Base-by-base conservation (phyloP, 2,888 invertebrate species). In the Orthosia cruda region DNA sequence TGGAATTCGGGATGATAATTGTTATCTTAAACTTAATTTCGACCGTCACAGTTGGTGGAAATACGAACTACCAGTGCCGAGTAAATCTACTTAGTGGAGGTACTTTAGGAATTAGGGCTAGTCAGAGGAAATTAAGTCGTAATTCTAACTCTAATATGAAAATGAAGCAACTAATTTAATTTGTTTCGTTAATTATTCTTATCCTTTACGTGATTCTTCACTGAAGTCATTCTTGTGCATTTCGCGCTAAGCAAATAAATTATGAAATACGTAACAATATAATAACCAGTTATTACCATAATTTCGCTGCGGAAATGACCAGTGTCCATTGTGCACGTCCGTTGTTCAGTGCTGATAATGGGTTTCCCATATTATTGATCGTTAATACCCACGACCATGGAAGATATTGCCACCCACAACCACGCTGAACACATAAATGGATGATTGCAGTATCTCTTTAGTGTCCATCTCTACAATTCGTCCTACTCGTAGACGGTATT, bases 11-110 rank as follows among this genome's bases (percentile, higher is more conserved):
- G 72, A 76, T 76, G 72, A 76, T 74, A 76, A 76, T 71, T 83
- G 80, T 76, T 83, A 74, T 76, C 76, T 74, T 72, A 70, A 86
- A 83, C 58, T 86, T 71, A 69, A 83, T 80, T 71, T 80, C 23
- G 23, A 61, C 49, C 62, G 80, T 75, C 65, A 67, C 84, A 73
- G 26, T 67, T 65, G 66, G 49, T 70, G 57, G 64, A 52, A 70
- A 74, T 71, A 54, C 52, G 55, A 65, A 66, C 58, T 50, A 32
- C 63, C 40, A 40, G 40, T 40, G 40, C 40, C n/a, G 58, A 63
- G 50, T 20, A 49, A 32, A 59, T 23, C 45, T 69, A 40, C 70
- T 77, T 77, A 65, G 47, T 40, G 15, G 20, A 16, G 54, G 20
- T 73, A 80, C 64, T 68, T 65, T 67, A 55, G 45, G 61, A 84